Conservation (phyloP, 2,888 invertebrate species). For the Balanococcus diminutus region DNA sequence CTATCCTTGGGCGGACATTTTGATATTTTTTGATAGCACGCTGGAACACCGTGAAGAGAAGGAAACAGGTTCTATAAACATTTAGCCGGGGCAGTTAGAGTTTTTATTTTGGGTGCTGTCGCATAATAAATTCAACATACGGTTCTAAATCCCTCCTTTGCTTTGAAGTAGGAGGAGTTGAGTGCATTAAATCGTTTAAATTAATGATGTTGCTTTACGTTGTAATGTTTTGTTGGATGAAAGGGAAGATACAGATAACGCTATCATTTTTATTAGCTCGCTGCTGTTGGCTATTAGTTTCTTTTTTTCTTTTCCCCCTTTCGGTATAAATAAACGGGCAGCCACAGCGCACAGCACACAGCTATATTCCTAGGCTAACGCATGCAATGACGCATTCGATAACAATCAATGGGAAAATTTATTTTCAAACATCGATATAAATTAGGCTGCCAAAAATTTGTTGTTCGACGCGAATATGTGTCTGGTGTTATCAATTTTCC, state of each 20-base stretch:
- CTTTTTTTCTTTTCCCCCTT: background rate
- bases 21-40: background rate
- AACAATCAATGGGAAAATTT: slow-evolving; percentile 48
- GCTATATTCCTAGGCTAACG: too few species aligned
- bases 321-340: background rate
- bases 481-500: slow-evolving; percentile 13
- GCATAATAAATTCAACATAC: slow-evolving; percentile 49
- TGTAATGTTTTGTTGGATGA: slow-evolving; percentile 52
- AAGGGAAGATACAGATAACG: slow-evolving; percentile 54
- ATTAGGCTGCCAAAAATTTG: slow-evolving; percentile 38
- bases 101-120: slow-evolving; percentile 45
- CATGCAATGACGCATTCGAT: slow-evolving; percentile 22
- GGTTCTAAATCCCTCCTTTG: slow-evolving; percentile 45
- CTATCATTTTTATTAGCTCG: slow-evolving; percentile 53
- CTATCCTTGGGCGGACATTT: slow-evolving; percentile 14
- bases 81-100: slow-evolving; percentile 24
- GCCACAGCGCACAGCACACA: too few species aligned
- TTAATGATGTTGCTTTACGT: slow-evolving; percentile 51
- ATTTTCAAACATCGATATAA: slow-evolving; percentile 30
- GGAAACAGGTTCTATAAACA: slow-evolving; percentile 48
- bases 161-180: slow-evolving; percentile 51
- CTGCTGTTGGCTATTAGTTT: slow-evolving; percentile 54
- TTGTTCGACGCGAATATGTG: slow-evolving; percentile 10
- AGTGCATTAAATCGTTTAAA: slow-evolving; percentile 54
- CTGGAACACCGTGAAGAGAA: background rate